Evolutionary conservation across 2,113 vertebrate species (phyloP).

Genomic region (Propithecus coquereli): DNA sequence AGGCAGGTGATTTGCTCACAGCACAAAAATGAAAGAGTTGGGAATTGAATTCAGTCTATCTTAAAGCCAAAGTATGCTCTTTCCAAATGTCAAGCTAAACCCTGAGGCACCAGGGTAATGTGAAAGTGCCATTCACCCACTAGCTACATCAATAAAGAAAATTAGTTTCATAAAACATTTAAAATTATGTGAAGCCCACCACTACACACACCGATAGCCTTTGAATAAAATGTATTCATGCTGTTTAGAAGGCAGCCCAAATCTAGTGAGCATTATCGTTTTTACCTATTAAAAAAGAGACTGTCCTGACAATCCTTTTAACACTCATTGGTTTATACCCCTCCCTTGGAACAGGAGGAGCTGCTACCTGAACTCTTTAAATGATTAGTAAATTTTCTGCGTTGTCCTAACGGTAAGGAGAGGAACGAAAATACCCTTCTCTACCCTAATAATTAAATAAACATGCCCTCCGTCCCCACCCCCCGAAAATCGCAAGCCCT

Average conservation of each 20-base stretch:
- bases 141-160: neutral
- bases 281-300: neutral
- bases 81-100: constrained; percentile 31
- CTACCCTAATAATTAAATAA: neutral
- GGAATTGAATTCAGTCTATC: neutral
- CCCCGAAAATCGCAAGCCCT: neutral
- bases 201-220: neutral
- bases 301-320: neutral
- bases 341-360: neutral
- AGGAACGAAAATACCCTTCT: neutral
- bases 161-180: neutral
- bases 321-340: neutral
- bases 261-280: neutral
- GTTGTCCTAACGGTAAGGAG: neutral
- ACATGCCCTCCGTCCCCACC: neutral
- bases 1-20: neutral
- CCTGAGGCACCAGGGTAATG: neutral
- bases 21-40: neutral
- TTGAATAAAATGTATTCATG: neutral
- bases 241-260: neutral
- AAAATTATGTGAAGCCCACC: neutral
- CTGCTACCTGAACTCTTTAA: neutral
- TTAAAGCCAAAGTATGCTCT: neutral
- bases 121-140: neutral
- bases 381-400: neutral